A percentile compares a stretch with the other conserved stretches of the same genome.
These are phyloP conservation scores for Papilio gigon DNA, from an alignment of 2,888 invertebrate genomes.

Conservation along the genomic window DNA sequence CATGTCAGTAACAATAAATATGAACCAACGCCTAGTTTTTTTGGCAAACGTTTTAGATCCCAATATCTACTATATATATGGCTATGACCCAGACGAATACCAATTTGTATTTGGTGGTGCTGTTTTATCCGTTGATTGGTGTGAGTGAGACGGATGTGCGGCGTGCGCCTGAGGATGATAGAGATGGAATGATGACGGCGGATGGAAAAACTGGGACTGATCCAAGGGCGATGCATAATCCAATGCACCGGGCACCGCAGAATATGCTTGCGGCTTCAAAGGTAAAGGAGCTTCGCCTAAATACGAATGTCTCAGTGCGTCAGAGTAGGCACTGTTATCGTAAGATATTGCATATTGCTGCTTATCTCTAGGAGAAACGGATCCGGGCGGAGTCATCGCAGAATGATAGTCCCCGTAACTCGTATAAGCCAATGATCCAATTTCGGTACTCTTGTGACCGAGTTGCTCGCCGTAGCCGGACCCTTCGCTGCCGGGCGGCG, in stretches of 20 bases:
- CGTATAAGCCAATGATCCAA: constrained; percentile 84
- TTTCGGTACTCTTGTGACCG: constrained; percentile 80
- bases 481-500: constrained; percentile 94
- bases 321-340: constrained; percentile 84
- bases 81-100: constrained; percentile 91
- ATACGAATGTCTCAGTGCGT: constrained; percentile 82
- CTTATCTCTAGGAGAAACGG: constrained; percentile 95
- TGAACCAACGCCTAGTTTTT: constrained; percentile 47
- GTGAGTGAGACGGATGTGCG: constrained; percentile 72
- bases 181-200: constrained; percentile 90
- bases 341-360: constrained; percentile 83
- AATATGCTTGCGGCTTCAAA: constrained; percentile 94
- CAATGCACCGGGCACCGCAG: constrained; percentile 86
- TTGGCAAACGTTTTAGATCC: constrained; percentile 51
- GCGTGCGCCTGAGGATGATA: constrained; percentile 87
- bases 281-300: constrained; percentile 85
- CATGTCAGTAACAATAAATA: constrained; percentile 34
- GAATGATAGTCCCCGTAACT: constrained; percentile 93
- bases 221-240: constrained; percentile 87
- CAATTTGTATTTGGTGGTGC: constrained; percentile 87
- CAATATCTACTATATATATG: constrained; percentile 46
- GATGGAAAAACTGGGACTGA: constrained; percentile 93
- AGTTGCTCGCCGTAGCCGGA: constrained; percentile 85
- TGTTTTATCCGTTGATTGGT: constrained; percentile 82
- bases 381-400: constrained; percentile 98